Evolutionary conservation across 2,888 invertebrate species (phyloP).

Genomic region (Xestia ashworthii): DNA sequence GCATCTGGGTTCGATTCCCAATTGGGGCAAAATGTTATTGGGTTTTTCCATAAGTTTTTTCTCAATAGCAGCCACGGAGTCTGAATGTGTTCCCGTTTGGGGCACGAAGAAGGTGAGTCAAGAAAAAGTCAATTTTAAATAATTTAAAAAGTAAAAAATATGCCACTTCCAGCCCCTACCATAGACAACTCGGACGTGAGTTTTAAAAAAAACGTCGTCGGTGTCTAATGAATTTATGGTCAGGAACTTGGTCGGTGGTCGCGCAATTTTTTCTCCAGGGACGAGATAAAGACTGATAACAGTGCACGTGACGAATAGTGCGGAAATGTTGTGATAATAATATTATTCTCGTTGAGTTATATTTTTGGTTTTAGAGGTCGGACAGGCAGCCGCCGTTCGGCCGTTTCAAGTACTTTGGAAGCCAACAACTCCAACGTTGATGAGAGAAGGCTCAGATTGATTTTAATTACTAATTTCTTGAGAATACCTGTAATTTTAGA

Average conservation of each 20-base stretch:
- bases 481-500: no score
- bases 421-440: no score
- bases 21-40: no score
- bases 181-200: constrained; percentile 78
- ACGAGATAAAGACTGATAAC: constrained; percentile 86
- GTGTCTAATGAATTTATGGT: constrained; percentile 90
- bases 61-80: no score
- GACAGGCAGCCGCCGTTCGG: neutral
- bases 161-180: constrained; percentile 74
- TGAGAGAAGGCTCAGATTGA: neutral
- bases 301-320: constrained; percentile 79
- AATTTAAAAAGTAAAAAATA: no score
- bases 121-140: no score
- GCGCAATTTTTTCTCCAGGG: constrained; percentile 84
- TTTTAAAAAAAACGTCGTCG: constrained; percentile 84
- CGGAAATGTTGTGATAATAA: constrained; percentile 64
- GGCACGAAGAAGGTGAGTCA: no score
- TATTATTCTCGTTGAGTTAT: constrained; percentile 36
- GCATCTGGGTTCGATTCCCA: no score
- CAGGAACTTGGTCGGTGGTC: constrained; percentile 86
- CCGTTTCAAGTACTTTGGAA: neutral
- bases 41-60: no score
- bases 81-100: no score
- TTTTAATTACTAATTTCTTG: no score
- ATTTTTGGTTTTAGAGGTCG: constrained; percentile 9